A percentile compares a stretch with the other conserved stretches of the same genome.
phyloP scores from a whole-genome alignment of 1,140 invertebrate species.

The Neotoxoptera formosana region DNA sequence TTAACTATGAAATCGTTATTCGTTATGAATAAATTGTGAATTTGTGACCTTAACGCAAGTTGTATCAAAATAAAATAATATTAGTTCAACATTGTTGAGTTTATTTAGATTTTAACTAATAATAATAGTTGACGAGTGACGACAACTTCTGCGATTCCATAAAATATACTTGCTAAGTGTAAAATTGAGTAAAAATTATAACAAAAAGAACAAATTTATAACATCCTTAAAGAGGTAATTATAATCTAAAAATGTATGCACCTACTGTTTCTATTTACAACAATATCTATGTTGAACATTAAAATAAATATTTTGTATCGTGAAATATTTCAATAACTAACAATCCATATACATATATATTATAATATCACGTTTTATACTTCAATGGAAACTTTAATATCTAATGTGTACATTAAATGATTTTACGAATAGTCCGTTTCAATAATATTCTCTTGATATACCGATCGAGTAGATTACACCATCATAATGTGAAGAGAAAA shows the following conservation, averaged over 20 bases:
- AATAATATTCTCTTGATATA: neutral
- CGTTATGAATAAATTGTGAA: neutral
- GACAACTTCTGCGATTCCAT: neutral
- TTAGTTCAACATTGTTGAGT: neutral
- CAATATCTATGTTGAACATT: neutral
- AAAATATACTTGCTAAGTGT: neutral
- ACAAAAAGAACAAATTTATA: neutral
- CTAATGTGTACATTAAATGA: no score
- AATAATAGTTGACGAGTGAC: no score
- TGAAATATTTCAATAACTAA: neutral
- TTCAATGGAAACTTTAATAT: neutral
- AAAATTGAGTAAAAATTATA: neutral
- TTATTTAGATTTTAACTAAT: neutral
- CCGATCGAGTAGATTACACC: neutral
- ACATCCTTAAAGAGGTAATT: neutral
- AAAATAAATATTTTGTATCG: neutral
- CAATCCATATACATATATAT: neutral
- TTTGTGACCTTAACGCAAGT: neutral
- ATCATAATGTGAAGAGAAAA: neutral
- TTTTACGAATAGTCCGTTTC: neutral
- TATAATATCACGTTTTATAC: neutral
- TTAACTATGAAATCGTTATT: neutral
- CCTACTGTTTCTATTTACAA: neutral
- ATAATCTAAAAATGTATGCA: neutral
- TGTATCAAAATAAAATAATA: neutral